A percentile compares a stretch with the other conserved stretches of the same genome.
These are phyloP conservation scores for Platycheirus rosarum DNA, from an alignment of 2,888 invertebrate species.

Conservation along the genomic window DNA sequence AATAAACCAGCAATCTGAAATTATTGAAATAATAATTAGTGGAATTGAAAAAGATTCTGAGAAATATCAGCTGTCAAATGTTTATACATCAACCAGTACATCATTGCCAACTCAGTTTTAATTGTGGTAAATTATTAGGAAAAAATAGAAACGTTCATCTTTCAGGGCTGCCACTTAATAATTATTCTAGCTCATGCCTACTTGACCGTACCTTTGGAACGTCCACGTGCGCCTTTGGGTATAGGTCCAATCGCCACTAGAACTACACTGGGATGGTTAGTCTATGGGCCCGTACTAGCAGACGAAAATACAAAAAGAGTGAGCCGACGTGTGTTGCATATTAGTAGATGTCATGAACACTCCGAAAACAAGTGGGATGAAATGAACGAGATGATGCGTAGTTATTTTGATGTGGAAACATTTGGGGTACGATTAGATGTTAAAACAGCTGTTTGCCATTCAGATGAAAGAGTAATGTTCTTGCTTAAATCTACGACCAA, in stretches of 20 bases:
- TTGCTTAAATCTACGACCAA: slow-evolving; percentile 5
- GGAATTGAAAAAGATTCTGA: slow-evolving; percentile 15
- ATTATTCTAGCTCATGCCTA: slow-evolving; percentile 41
- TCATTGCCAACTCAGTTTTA: slow-evolving; percentile 32
- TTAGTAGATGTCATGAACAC: background rate
- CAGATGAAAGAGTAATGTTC: background rate
- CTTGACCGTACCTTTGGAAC: slow-evolving; percentile 36
- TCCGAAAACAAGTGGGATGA: background rate
- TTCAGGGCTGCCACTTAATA: slow-evolving; percentile 38
- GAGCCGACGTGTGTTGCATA: background rate
- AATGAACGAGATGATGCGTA: background rate
- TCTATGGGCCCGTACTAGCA: slow-evolving; percentile 8
- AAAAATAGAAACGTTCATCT: background rate
- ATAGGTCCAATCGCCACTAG: background rate
- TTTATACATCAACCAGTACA: slow-evolving; percentile 18
- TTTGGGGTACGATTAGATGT: background rate
- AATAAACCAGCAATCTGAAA: background rate
- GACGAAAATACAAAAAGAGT: background rate
- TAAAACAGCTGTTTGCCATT: background rate
- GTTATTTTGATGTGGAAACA: slow-evolving; percentile 1
- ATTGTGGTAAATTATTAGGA: background rate
- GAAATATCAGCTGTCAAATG: slow-evolving; percentile 27
- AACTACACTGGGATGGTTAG: slow-evolving; percentile 1
- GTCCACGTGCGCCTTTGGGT: slow-evolving; percentile 11
- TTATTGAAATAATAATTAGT: slow-evolving; percentile 2